Conservation (phyloP, 2,113 vertebrate species). For the Numida meleagris region DNA sequence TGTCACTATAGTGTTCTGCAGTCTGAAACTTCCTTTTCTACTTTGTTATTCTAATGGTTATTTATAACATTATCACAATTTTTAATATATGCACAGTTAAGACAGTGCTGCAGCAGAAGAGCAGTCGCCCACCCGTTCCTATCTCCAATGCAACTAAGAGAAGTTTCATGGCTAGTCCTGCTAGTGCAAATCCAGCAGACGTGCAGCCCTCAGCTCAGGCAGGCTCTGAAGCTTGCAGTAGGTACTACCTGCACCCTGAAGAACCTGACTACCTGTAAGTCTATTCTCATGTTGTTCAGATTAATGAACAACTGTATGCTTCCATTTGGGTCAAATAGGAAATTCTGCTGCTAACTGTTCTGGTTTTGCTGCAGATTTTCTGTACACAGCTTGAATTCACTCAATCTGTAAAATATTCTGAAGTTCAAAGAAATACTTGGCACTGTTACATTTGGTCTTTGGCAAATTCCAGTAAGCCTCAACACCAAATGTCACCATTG, state of each 20-base stretch:
- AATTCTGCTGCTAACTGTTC: not conserved
- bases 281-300: not conserved
- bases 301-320: rapidly evolving
- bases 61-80: not conserved
- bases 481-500: not conserved
- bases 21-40: not conserved
- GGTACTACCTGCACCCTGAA: slow-evolving; percentile 88
- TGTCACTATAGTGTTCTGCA: rapidly evolving
- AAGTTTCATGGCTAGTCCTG: slow-evolving; percentile 85
- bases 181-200: slow-evolving; percentile 64
- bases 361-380: not conserved
- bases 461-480: not conserved
- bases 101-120: slow-evolving; percentile 83
- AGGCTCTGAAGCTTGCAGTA: slow-evolving; percentile 80
- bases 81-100: slow-evolving; percentile 76
- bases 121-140: slow-evolving; percentile 80
- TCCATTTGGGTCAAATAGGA: rapidly evolving
- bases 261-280: slow-evolving; percentile 88
- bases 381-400: not conserved
- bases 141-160: slow-evolving; percentile 90
- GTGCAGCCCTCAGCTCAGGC: slow-evolving; percentile 20
- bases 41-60: not conserved
- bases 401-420: not conserved
- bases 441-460: not conserved
- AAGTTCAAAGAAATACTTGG: not conserved